Evolutionary conservation across 2,113 vertebrate genomes (phyloP).

Genomic region (Hippotragus niger): DNA sequence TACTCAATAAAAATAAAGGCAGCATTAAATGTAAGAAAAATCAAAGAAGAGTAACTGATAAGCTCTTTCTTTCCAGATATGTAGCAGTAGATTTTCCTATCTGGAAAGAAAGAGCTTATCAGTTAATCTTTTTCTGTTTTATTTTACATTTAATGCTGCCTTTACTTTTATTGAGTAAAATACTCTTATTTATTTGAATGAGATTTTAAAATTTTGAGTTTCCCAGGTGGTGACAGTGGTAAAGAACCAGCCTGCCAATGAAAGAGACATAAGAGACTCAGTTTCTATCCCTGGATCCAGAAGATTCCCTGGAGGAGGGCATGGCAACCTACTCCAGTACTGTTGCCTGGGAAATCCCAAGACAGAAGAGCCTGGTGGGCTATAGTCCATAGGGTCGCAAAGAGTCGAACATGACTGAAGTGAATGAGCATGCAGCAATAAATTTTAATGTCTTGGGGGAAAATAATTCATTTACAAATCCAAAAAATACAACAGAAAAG

Average conservation of each 20-base stretch:
- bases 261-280: not conserved
- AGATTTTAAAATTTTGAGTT: not conserved
- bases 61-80: not conserved
- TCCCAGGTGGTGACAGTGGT: not conserved
- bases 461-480: slow-evolving; percentile 6
- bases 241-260: not conserved
- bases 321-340: not conserved
- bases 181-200: not conserved
- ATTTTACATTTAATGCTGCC: not conserved
- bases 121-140: not conserved
- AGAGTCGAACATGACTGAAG: not conserved
- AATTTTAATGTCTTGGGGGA: not conserved
- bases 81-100: not conserved
- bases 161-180: not conserved
- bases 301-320: not conserved
- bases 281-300: not conserved
- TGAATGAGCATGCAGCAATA: not conserved
- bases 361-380: not conserved
- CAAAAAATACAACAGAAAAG: not conserved
- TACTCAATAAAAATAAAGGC: not conserved
- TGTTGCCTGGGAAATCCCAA: not conserved
- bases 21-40: slow-evolving; percentile 31
- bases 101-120: not conserved
- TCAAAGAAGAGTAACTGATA: not conserved
- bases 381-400: not conserved